phyloP scores from a whole-genome alignment of 2,113 vertebrate genomes.

The Syngnathoides biaculeatus region DNA sequence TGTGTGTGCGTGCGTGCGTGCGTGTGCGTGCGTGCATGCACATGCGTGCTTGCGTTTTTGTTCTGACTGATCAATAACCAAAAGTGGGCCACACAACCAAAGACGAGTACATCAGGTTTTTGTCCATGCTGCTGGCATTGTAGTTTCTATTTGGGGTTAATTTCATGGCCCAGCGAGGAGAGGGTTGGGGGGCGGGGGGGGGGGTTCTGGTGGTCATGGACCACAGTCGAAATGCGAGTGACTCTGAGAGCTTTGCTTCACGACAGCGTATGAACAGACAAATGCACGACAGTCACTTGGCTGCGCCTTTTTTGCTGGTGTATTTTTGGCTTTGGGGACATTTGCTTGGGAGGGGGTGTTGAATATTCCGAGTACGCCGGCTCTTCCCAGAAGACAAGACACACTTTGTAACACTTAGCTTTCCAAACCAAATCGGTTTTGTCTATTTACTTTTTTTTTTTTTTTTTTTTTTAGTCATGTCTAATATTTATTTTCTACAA shows the following conservation, averaged over 20 bases:
- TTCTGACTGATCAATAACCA: conserved; percentile 2
- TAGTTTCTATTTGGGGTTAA: neutral
- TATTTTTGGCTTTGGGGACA: neutral
- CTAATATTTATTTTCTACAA: conserved; percentile 1
- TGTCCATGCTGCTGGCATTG: neutral
- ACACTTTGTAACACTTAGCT: neutral
- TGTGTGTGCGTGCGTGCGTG: conserved; percentile 30
- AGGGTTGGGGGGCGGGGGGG: too few relatives aligned
- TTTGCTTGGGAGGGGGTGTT: neutral
- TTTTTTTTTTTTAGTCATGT: neutral
- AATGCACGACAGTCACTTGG: neutral
- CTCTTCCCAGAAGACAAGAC: neutral
- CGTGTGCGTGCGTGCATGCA: conserved; percentile 19
- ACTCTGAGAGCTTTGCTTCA: neutral
- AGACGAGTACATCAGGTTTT: conserved; percentile 1
- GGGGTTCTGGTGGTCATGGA: too few relatives aligned
- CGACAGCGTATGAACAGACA: neutral
- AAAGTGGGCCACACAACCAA: neutral
- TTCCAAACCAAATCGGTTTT: neutral
- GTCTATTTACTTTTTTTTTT: neutral
- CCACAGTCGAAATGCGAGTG: neutral
- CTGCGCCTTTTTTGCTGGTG: neutral
- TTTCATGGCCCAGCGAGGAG: neutral
- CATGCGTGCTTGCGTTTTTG: conserved; percentile 18
- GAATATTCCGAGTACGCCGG: neutral